A percentile compares a stretch with the other conserved stretches of the same genome.
Evolutionary conservation across 2,888 invertebrate species (phyloP).

Genomic region (Brachycybe producta): DNA sequence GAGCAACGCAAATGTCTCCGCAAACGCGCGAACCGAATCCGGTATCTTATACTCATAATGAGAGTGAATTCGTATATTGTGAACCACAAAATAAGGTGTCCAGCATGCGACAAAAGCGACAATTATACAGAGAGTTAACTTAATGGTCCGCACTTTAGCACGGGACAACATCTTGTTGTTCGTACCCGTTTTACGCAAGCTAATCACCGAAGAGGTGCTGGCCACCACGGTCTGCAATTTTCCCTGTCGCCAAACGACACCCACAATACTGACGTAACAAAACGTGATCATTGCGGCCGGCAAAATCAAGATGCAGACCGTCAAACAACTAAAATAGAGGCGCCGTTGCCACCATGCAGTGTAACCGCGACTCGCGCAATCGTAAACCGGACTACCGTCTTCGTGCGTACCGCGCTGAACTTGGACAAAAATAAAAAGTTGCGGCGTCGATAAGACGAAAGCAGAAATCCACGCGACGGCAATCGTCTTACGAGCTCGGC

Average conservation of each 20-base stretch:
- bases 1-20: slow-evolving; percentile 29
- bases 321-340: slow-evolving; percentile 36
- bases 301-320: slow-evolving; percentile 34
- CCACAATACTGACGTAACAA: slow-evolving; percentile 35
- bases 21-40: slow-evolving; percentile 31
- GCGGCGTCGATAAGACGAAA: slow-evolving; percentile 33
- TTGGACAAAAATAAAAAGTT: slow-evolving; percentile 35
- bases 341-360: slow-evolving; percentile 36
- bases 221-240: slow-evolving; percentile 23
- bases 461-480: slow-evolving; percentile 33
- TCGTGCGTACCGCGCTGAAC: slow-evolving; percentile 28
- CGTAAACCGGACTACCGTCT: slow-evolving; percentile 30
- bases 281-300: slow-evolving; percentile 35
- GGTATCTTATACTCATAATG: slow-evolving; percentile 31
- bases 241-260: slow-evolving; percentile 34
- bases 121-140: slow-evolving; percentile 37
- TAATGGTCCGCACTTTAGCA: slow-evolving; percentile 37
- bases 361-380: slow-evolving; percentile 34
- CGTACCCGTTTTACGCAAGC: slow-evolving; percentile 23
- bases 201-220: slow-evolving; percentile 21
- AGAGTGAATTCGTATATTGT: slow-evolving; percentile 34
- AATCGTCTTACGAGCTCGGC: slow-evolving; percentile 33
- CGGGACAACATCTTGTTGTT: slow-evolving; percentile 26
- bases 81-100: slow-evolving; percentile 38
- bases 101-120: slow-evolving; percentile 36